A percentile compares a stretch with the other conserved stretches of the same genome.
Evolutionary conservation across 2,797 vertebrate genomes (phyloP).

Genomic region (Staurois parvus): DNA sequence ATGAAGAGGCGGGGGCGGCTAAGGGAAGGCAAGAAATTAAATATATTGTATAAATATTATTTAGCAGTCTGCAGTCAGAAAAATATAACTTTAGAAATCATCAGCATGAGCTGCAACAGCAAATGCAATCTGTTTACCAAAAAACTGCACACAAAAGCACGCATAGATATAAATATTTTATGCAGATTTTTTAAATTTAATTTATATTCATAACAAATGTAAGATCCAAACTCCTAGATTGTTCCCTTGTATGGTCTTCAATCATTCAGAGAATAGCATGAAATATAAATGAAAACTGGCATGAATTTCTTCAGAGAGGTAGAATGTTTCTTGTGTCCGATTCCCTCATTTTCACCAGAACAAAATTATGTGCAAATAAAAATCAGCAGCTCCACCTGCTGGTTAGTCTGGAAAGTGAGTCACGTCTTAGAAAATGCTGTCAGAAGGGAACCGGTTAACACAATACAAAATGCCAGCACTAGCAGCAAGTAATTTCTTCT

Average conservation of each 20-base stretch:
- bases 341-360: neutral
- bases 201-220: neutral
- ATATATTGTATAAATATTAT: neutral
- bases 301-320: neutral
- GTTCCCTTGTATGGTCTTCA: neutral
- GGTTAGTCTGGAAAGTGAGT: constrained; percentile 62
- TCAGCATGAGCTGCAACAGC: neutral
- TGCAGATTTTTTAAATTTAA: neutral
- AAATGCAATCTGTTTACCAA: neutral
- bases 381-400: constrained; percentile 71
- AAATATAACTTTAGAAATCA: neutral
- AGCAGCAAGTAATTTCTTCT: constrained; percentile 80
- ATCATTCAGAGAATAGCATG: neutral
- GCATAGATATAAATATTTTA: neutral
- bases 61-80: no score
- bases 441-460: constrained; percentile 82
- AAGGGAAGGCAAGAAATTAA: no score
- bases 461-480: constrained; percentile 76
- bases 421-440: constrained; percentile 85
- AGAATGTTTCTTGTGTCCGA: neutral
- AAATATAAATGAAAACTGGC: neutral
- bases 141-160: neutral
- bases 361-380: constrained; percentile 18
- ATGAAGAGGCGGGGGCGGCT: no score
- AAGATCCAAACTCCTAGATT: neutral